Evolutionary conservation across 2,888 invertebrate species (phyloP), one percentile per base, ranked within the genome.

Genomic region (Eilema sororculum): DNA sequence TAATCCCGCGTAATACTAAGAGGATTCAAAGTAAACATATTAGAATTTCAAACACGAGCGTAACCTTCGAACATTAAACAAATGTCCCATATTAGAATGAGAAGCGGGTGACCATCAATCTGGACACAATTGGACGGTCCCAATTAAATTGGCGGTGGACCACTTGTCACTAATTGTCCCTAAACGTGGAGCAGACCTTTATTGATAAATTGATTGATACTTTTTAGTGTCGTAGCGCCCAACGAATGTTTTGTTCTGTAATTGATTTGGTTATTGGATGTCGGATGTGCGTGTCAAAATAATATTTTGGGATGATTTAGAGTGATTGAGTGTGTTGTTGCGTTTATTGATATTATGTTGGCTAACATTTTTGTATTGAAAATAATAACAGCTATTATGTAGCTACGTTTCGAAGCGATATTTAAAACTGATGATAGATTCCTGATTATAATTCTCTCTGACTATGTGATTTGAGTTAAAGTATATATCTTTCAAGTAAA

Each of bases 91-190:
- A 71, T 69, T 69, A 75, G 79, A 79, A 72, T 75, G 71, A 66
- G 60, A 78, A 80, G 79, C 77, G 78, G 82, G 79, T 80, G 80
- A 76, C 83, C 86, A 87, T 86, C 89, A 89, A 89, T 89, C 90
- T 84, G 86, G 75, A 66, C 79, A 71, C 81, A 87, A 86, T 85
- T 85, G 81, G 78, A 79, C 78, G 79, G 77, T 73, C 82, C 81
- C 76, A 84, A 85, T 84, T 69, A 72, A 84, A 83, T 84, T 87
- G 84, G 82, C 79, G 79, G 81, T 73, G 76, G 73, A 71, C 85
- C 90, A 89, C 88, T 90, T 90, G 86, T 81, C 82, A 85, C 86
- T 90, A 88, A 90, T 89, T 87, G 89, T 65, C 72, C 67, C 74
- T 79, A 81, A 82, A 81, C 79, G 76, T 78, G 70, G 22, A 78